phyloP scores from a whole-genome alignment of 2,888 invertebrate genomes.

The Ctenicera cuprea region DNA sequence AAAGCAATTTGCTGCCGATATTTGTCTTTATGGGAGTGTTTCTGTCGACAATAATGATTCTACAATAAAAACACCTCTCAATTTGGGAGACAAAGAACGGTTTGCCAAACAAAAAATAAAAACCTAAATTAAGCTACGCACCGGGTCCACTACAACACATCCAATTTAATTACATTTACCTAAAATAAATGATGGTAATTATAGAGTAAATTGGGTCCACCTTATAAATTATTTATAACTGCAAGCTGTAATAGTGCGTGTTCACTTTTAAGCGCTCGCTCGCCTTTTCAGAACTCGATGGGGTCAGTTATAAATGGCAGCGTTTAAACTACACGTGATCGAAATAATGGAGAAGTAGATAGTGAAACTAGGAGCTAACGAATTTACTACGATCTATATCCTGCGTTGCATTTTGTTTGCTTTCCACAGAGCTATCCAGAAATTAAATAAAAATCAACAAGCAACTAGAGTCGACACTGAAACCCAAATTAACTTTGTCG shows the following conservation, averaged over 20 bases:
- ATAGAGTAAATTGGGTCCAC: constrained; percentile 35
- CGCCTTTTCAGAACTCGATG: constrained; percentile 37
- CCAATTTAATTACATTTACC: constrained; percentile 38
- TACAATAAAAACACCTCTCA: constrained; percentile 49
- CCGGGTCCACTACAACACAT: constrained; percentile 22
- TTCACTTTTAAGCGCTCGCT: constrained; percentile 40
- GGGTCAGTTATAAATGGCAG: constrained; percentile 40
- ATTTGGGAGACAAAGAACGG: constrained; percentile 35
- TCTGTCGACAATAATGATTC: constrained; percentile 61
- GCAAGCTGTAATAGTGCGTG: constrained; percentile 42
- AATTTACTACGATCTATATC: background rate
- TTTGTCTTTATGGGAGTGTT: constrained; percentile 63
- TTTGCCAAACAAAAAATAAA: background rate
- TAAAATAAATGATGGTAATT: constrained; percentile 39
- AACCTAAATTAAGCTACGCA: constrained; percentile 11
- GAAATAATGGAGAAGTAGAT: constrained; percentile 37
- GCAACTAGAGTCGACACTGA: too few relatives aligned
- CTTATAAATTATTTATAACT: constrained; percentile 45
- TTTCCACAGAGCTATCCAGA: too few relatives aligned
- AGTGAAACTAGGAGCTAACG: constrained; percentile 23
- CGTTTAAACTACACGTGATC: constrained; percentile 46
- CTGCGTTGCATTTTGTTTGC: background rate
- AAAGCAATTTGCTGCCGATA: constrained; percentile 65
- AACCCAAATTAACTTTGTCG: too few relatives aligned
- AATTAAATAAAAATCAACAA: too few relatives aligned